Conservation (phyloP, 2,888 invertebrate species). For the Lasius fuliginosus region DNA sequence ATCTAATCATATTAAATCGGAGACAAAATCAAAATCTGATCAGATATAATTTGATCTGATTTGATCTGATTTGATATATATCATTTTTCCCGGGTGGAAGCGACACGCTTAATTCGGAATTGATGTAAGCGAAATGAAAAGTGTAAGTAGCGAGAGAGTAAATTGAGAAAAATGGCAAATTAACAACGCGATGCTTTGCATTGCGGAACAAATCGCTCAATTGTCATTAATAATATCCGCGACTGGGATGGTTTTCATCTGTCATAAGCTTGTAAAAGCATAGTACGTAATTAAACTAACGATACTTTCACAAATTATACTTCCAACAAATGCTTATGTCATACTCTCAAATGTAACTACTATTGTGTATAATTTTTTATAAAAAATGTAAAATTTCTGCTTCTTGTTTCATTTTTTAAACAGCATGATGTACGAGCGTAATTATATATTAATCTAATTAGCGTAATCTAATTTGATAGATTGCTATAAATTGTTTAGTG, state of each 20-base stretch:
- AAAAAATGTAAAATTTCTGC: background rate
- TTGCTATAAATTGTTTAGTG: background rate
- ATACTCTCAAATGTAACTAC: too few species aligned
- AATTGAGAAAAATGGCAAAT: conserved; percentile 30
- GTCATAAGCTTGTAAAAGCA: conserved; percentile 4
- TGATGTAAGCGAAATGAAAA: conserved; percentile 56
- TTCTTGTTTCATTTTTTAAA: background rate
- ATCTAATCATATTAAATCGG: too few species aligned
- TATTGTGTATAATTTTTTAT: background rate
- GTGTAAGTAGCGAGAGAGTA: background rate
- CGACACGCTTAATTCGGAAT: conserved; percentile 54
- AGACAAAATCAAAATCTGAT: too few species aligned
- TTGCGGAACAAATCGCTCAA: conserved; percentile 27
- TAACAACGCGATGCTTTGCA: conserved; percentile 9
- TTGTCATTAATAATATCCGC: background rate
- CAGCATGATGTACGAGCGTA: background rate
- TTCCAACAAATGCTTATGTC: background rate
- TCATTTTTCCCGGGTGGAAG: background rate
- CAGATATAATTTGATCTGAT: too few species aligned
- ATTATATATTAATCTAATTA: background rate
- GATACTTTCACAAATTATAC: conserved; percentile 2
- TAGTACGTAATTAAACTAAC: conserved; percentile 11
- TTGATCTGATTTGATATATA: too few species aligned
- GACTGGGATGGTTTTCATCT: conserved; percentile 1
- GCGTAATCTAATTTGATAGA: background rate